Evolutionary conservation across 1,140 invertebrate genomes (phyloP).

Genomic region (Bombus difficillimus): DNA sequence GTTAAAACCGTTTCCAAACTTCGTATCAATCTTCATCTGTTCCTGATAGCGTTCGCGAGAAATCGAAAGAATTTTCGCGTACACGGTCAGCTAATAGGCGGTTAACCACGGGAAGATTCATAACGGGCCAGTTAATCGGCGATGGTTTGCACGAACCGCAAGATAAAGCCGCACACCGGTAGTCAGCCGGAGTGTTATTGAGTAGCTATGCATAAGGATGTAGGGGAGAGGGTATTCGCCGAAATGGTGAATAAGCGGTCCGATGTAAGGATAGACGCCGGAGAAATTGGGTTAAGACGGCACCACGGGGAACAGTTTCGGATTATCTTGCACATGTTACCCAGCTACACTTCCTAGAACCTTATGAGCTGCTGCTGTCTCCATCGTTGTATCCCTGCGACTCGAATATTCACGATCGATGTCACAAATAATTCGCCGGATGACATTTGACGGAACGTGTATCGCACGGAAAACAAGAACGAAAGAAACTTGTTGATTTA

Average conservation of each 20-base stretch:
- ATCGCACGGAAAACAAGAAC: background rate
- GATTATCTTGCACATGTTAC: constrained; percentile 71
- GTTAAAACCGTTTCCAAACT: background rate
- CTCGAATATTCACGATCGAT: constrained; percentile 60
- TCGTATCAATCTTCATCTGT: background rate
- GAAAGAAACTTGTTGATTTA: constrained; percentile 54
- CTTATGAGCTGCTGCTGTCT: constrained; percentile 5
- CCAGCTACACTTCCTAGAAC: constrained; percentile 43
- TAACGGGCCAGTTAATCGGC: constrained; percentile 34
- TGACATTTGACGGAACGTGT: constrained; percentile 13
- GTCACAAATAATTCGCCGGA: constrained; percentile 45
- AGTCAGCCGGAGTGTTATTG: background rate
- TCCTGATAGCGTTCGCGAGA: background rate
- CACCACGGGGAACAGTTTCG: constrained; percentile 71
- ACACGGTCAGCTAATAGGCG: constrained; percentile 61
- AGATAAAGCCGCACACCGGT: constrained; percentile 47
- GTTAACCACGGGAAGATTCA: constrained; percentile 63
- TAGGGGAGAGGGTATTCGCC: background rate
- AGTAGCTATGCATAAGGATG: constrained; percentile 4
- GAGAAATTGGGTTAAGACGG: constrained; percentile 75
- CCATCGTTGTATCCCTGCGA: constrained; percentile 4
- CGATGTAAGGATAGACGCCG: constrained; percentile 61
- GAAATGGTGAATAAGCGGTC: constrained; percentile 66
- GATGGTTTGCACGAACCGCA: constrained; percentile 44
- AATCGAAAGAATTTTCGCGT: background rate